phyloP scores from a whole-genome alignment of 2,113 vertebrate genomes.

The Oreotrochilus melanogaster region DNA sequence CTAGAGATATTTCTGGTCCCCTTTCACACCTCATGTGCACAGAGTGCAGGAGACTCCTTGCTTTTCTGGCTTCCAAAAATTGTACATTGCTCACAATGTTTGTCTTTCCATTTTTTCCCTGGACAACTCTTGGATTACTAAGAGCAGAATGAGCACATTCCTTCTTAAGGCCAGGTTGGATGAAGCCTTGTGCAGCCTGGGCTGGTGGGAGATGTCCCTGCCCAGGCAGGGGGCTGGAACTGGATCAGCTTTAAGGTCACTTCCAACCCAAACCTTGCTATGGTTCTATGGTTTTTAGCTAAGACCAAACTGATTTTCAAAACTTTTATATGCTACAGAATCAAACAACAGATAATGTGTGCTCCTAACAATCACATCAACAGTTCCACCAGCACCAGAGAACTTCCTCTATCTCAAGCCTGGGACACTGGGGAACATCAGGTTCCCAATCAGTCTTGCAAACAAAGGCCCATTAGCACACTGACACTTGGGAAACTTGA shows the following conservation, averaged over 20 bases:
- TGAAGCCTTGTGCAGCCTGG: too few relatives aligned
- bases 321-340: background rate
- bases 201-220: too few relatives aligned
- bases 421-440: constrained; percentile 14
- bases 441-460: constrained; percentile 23
- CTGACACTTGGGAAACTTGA: constrained; percentile 39
- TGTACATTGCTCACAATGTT: background rate
- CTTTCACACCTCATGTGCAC: background rate
- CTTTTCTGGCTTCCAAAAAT: background rate
- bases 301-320: constrained; percentile 1
- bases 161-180: background rate
- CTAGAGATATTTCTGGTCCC: background rate
- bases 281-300: background rate
- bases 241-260: too few relatives aligned
- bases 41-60: fast-evolving
- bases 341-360: background rate
- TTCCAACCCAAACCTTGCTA: too few relatives aligned
- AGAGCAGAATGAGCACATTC: fast-evolving
- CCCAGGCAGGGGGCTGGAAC: too few relatives aligned
- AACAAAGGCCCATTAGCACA: constrained; percentile 55
- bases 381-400: constrained; percentile 64
- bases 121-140: background rate
- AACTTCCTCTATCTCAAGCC: constrained; percentile 52
- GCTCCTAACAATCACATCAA: background rate
- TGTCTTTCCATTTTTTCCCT: background rate